Base-by-base conservation (phyloP, 30 jellyfish, hydroid and myxozoan genomes). In the Aurelia aurita region DNA sequence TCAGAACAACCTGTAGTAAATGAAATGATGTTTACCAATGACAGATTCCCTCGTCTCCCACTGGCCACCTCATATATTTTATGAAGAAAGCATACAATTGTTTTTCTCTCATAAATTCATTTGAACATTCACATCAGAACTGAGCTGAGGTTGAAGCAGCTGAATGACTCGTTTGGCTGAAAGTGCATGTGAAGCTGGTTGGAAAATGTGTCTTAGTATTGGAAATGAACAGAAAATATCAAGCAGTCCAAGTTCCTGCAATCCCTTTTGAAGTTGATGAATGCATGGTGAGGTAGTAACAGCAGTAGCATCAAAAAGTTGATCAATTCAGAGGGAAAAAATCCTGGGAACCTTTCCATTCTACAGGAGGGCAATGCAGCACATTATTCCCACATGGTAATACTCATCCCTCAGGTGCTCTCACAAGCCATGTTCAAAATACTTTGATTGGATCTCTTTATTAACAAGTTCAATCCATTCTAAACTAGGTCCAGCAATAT, bases 401-500 rank as follows among this genome's bases (percentile, higher is more conserved):
- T 87, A 87, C 5, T 87, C 91, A 55, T 87, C 87, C 1, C 81
- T 26, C 15, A 87, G 39, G 18, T 47, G 70, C 73, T 28, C 87
- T 32, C 77, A 77, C 26, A 77, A 69, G 1, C 96, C 93, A 53
- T 20, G 39, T 2, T 63, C 96, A 78, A 87, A 87, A 43, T 87
- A 87, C 43, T 76, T 87, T 9, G n/a, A 43, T n/a, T 85, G 26
- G 35, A 85, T 72, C 22, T 87, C 95, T 18, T 69, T 47, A 32
- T 59, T 72, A n/a, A 73, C 44, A 1, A 63, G 23, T n/a, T 64
- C 76, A 15, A 85, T 21, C 95, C 89, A 85, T 66, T 85, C 90
- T 14, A 72, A 32, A 13, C 95, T 59, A 23, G 90, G 85, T 3
- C 95, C 95, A 16, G 91, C 95, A 9, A 15, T 19, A 85, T 85